These are phyloP conservation scores for Leptopterna dolabrata DNA, from an alignment of 2,888 invertebrate species.

Conservation along the genomic window DNA sequence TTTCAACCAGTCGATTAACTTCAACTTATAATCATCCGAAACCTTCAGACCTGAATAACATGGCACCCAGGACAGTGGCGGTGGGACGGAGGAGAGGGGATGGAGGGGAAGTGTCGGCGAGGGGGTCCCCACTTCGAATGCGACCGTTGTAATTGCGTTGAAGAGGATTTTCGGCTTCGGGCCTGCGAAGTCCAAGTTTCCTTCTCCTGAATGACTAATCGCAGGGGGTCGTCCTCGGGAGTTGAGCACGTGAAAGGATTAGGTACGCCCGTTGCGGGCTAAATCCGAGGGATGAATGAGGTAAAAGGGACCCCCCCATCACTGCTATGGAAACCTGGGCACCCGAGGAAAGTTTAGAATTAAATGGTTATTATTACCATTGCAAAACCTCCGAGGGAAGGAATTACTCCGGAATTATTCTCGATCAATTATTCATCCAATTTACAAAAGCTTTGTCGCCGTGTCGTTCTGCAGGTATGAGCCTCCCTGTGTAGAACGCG, in stretches of 20 bases:
- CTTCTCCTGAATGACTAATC: slow-evolving; percentile 18
- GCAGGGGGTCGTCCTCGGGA: background rate
- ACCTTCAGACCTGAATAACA: background rate
- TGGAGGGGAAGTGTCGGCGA: background rate
- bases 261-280: background rate
- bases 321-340: background rate
- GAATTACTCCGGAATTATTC: background rate
- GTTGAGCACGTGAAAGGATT: slow-evolving; percentile 29
- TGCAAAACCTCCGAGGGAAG: background rate
- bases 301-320: background rate
- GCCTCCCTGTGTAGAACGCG: background rate
- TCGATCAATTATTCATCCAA: slow-evolving; percentile 43
- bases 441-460: background rate
- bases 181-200: background rate
- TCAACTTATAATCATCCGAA: background rate
- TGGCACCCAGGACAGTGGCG: background rate
- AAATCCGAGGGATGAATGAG: slow-evolving; percentile 6
- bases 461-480: background rate
- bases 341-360: background rate
- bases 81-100: background rate
- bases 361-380: slow-evolving; percentile 31
- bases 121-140: background rate
- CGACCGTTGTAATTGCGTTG: slow-evolving; percentile 7
- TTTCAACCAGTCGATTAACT: background rate
- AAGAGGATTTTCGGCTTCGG: slow-evolving; percentile 7